These are phyloP conservation scores for Cyanoliseus patagonus DNA, from an alignment of 2,113 vertebrate species.

Conservation along the genomic window DNA sequence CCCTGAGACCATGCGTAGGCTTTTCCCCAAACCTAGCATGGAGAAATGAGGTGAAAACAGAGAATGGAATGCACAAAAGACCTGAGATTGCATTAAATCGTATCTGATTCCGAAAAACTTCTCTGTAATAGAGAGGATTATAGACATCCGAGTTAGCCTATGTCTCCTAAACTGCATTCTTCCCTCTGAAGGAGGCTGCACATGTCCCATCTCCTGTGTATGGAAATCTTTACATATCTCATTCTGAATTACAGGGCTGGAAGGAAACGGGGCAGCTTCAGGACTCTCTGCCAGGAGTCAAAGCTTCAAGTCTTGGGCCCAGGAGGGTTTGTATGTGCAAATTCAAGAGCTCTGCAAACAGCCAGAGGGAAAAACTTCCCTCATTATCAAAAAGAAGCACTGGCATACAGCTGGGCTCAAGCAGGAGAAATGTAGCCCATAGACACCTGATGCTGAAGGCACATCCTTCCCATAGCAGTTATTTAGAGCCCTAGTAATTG, in stretches of 20 bases:
- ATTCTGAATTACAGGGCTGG: neutral
- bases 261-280: neutral
- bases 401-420: neutral
- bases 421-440: neutral
- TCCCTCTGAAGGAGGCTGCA: neutral
- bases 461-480: neutral
- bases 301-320: neutral
- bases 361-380: neutral
- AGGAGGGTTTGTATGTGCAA: neutral
- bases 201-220: fast-evolving
- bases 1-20: neutral
- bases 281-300: neutral
- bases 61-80: neutral
- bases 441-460: neutral
- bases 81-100: neutral
- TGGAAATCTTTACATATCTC: neutral
- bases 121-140: neutral
- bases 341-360: neutral
- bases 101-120: neutral
- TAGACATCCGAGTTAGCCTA: neutral
- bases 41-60: neutral
- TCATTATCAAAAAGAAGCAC: neutral
- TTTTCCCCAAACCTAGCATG: neutral
- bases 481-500: neutral
- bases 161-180: neutral